phyloP scores from a whole-genome alignment of 64 coral and sea anemone species.

The Actinia equina region DNA sequence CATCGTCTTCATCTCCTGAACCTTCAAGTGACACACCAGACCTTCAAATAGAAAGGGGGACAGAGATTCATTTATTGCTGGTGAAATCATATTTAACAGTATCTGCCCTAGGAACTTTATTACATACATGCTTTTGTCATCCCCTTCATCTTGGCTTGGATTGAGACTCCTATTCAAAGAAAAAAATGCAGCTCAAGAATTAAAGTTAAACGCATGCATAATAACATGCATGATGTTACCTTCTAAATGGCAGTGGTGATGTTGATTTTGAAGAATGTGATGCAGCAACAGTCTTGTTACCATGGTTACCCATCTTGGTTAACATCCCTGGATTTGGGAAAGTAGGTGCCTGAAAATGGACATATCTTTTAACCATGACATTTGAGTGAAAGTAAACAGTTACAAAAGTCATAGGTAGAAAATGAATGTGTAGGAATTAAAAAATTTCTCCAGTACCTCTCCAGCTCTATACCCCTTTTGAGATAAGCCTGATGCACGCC shows the following conservation, averaged over 20 bases:
- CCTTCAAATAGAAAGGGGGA: not conserved
- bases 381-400: too few species aligned
- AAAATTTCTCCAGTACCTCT: not conserved
- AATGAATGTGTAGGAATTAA: not conserved
- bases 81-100: not conserved
- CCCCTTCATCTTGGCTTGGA: conserved; percentile 7
- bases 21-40: conserved; percentile 41
- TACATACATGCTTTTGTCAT: conserved; percentile 23
- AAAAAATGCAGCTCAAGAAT: not conserved
- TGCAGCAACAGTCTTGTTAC: not conserved
- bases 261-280: conserved; percentile 29
- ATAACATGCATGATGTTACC: conserved; percentile 11
- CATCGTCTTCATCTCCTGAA: conserved; percentile 57
- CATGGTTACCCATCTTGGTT: conserved; percentile 13
- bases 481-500: conserved; percentile 10
- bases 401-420: not conserved
- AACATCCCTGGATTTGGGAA: conserved; percentile 51
- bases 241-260: conserved; percentile 55
- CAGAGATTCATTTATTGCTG: not conserved
- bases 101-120: not conserved
- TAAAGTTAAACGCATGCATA: not conserved
- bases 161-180: not conserved
- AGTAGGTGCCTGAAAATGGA: conserved; percentile 1
- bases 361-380: not conserved
- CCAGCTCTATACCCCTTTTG: not conserved